Evolutionary conservation across 2,888 invertebrate species (phyloP).

Genomic region (Agriotes lineatus): DNA sequence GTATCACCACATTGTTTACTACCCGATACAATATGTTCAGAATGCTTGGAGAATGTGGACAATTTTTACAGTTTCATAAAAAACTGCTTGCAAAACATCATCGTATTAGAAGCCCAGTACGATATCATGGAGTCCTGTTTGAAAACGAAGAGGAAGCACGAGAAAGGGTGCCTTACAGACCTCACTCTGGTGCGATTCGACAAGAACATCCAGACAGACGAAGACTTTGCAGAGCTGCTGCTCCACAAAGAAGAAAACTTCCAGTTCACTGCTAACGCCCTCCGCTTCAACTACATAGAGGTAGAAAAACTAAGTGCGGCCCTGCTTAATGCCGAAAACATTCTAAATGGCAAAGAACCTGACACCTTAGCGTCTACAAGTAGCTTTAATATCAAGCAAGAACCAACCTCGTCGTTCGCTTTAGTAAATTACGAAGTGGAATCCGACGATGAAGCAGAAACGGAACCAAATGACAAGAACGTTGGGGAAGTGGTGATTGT

Average conservation of each 20-base stretch:
- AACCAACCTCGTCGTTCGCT: not conserved
- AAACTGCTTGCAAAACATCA: conserved; percentile 62
- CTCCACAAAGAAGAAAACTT: conserved; percentile 16
- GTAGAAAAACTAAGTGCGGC: conserved; percentile 37
- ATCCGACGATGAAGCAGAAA: conserved; percentile 53
- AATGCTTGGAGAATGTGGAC: conserved; percentile 60
- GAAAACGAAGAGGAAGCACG: conserved; percentile 63
- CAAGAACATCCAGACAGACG: conserved; percentile 61
- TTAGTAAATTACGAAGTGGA: conserved; percentile 61
- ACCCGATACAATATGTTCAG: conserved; percentile 63
- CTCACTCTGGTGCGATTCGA: conserved; percentile 57
- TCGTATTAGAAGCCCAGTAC: conserved; percentile 61
- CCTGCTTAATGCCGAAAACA: conserved; percentile 41
- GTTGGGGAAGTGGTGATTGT: conserved; percentile 23
- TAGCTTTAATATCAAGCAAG: not conserved
- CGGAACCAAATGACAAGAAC: conserved; percentile 22
- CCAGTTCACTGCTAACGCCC: not conserved
- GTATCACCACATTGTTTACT: conserved; percentile 60
- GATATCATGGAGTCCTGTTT: conserved; percentile 62
- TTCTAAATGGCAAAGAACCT: conserved; percentile 38
- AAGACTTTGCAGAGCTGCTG: conserved; percentile 45
- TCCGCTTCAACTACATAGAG: conserved; percentile 23
- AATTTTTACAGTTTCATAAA: conserved; percentile 62
- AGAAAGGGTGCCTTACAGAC: conserved; percentile 66
- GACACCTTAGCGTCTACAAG: not conserved